Percentiles rank a stretch among this genome's conserved stretches.
Conservation (phyloP, 2,113 vertebrate genomes). For the Ophiodon elongatus region DNA sequence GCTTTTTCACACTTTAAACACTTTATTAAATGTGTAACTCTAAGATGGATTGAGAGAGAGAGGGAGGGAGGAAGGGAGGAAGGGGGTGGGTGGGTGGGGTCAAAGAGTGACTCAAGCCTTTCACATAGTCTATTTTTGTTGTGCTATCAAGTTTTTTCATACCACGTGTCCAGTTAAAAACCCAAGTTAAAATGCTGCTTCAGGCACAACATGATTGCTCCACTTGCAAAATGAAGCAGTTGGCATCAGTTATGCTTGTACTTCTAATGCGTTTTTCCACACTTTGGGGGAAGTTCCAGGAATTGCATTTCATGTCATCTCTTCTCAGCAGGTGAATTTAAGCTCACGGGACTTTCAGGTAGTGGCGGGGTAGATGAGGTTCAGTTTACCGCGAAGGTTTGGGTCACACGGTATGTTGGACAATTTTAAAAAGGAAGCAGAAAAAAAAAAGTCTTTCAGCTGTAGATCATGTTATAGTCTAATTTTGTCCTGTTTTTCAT, state of each 20-base stretch:
- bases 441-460: neutral
- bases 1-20: neutral
- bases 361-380: neutral
- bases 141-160: no score
- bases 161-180: neutral
- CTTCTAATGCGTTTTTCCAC: no score
- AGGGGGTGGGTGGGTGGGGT: neutral
- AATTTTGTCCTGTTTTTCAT: slow-evolving; percentile 30
- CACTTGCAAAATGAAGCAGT: neutral
- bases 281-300: no score
- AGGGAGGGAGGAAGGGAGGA: no score
- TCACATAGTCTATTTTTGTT: neutral
- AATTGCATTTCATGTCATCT: no score
- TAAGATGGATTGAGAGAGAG: no score
- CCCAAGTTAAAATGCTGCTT: neutral
- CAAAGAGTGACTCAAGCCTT: neutral
- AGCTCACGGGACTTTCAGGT: neutral
- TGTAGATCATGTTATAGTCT: slow-evolving; percentile 33
- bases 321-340: no score
- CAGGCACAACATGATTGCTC: neutral
- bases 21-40: neutral
- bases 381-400: neutral
- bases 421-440: neutral
- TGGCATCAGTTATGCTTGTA: neutral
- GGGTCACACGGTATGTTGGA: slow-evolving; percentile 4